Evolutionary conservation across 2,888 invertebrate species (phyloP), one percentile per base, ranked within the genome.

Genomic region (Rhagophthalmus giganteus): DNA sequence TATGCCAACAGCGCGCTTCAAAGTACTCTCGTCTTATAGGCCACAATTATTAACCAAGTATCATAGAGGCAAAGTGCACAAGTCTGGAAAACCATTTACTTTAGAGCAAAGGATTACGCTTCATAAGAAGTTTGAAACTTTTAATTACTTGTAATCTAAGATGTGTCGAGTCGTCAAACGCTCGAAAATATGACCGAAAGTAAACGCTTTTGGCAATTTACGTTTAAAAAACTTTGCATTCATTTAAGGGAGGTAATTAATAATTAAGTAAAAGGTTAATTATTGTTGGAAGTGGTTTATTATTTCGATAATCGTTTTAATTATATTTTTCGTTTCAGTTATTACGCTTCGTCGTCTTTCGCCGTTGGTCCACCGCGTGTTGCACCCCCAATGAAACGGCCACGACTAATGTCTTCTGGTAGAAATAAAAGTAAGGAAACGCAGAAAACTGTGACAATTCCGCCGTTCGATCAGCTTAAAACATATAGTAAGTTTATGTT

Each of bases 301-400:
- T n/a, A n/a, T n/a, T n/a, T n/a, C n/a, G n/a, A n/a, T n/a, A n/a
- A n/a, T n/a, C n/a, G n/a, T 12, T 34, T 41, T 30, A 16, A 27
- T 40, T 51, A 44, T 49, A 8, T 31, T 37, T 48, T 65, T 66
- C 70, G 60, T 78, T 78, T 42, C 79, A 83, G 83, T 74, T 83
- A 83, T 71, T 83, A 82, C 68, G 81, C 82, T 54, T 81, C 81
- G 39, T 80, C 81, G 55, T 78, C 81, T 27, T 74, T 77, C 71
- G 65, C 76, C 57, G 74, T 76, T 30, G 76, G 75, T 20, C 78
- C 80, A 32, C 79, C 80, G 11, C 75, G 82, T 66, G 74, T 82
- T 61, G 81, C 81, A 47, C 83, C 83, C 7, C 82, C 83, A 10
- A 71, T 82, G 64, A 83, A 83, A 70, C 72, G 82, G 64, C 81